phyloP scores from a whole-genome alignment of 2,888 invertebrate species.

The Lissonota sp. region DNA sequence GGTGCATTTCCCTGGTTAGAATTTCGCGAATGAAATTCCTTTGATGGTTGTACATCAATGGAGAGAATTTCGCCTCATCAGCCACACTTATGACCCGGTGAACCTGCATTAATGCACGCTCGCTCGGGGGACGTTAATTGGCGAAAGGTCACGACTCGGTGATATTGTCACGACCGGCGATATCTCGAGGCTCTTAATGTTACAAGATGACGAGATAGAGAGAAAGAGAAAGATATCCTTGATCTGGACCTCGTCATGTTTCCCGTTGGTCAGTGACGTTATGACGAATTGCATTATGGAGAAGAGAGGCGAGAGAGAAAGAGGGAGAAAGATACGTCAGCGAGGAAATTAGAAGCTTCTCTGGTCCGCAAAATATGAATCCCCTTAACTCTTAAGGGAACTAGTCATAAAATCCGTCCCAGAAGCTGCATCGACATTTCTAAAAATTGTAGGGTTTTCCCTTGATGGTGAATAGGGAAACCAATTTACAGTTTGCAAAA shows the following conservation, averaged over 20 bases:
- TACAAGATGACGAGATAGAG: neutral
- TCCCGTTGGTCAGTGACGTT: slow-evolving; percentile 59
- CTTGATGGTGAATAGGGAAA: too few species aligned
- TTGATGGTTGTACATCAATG: slow-evolving; percentile 22
- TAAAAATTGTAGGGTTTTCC: too few species aligned
- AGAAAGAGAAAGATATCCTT: slow-evolving; percentile 18
- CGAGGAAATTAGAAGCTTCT: slow-evolving; percentile 53
- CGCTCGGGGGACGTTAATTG: slow-evolving; percentile 60
- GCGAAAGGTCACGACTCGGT: slow-evolving; percentile 58
- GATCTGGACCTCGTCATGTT: slow-evolving; percentile 46
- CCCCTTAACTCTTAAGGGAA: neutral
- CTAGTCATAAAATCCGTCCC: neutral
- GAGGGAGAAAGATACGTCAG: slow-evolving; percentile 46
- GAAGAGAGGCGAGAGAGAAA: neutral
- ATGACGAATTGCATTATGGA: slow-evolving; percentile 53
- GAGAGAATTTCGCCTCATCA: slow-evolving; percentile 10
- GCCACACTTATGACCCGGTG: slow-evolving; percentile 36
- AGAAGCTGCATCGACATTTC: too few species aligned
- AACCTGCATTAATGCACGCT: slow-evolving; percentile 60
- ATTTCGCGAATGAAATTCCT: slow-evolving; percentile 23
- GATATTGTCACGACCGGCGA: slow-evolving; percentile 22
- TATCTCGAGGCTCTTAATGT: neutral
- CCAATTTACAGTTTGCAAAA: too few species aligned
- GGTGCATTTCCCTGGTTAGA: slow-evolving; percentile 1
- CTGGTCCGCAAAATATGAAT: slow-evolving; percentile 15